phyloP scores from a whole-genome alignment of 2,797 vertebrate species.

The Lerista edwardsae region DNA sequence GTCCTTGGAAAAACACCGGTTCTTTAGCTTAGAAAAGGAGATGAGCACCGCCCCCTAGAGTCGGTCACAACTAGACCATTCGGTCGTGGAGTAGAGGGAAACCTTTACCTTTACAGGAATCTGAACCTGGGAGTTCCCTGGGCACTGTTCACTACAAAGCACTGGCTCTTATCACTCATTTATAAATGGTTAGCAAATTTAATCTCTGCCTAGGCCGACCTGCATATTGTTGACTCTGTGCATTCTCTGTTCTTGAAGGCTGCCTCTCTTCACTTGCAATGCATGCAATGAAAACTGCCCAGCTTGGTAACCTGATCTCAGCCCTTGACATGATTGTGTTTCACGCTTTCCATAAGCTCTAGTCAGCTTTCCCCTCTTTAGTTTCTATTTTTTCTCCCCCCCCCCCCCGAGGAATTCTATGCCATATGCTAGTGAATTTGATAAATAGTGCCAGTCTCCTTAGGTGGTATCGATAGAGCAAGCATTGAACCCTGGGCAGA shows the following conservation, averaged over 20 bases:
- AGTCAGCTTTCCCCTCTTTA: constrained; percentile 19
- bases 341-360: constrained; percentile 45
- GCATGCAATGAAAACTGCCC: constrained; percentile 52
- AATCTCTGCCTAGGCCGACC: background rate
- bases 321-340: constrained; percentile 32
- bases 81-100: too few relatives aligned
- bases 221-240: background rate
- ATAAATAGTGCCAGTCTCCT: constrained; percentile 1
- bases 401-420: constrained; percentile 25
- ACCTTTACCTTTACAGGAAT: too few relatives aligned
- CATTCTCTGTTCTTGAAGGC: background rate
- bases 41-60: too few relatives aligned
- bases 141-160: too few relatives aligned
- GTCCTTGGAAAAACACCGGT: too few relatives aligned
- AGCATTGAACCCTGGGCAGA: background rate
- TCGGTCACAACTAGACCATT: too few relatives aligned
- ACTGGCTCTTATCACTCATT: background rate
- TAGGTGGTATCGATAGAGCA: constrained; percentile 3
- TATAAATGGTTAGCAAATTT: constrained; percentile 6
- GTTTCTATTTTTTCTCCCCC: constrained; percentile 22
- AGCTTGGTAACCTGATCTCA: constrained; percentile 37
- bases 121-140: too few relatives aligned
- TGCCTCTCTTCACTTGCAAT: background rate
- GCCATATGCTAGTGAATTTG: constrained; percentile 27
- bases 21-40: too few relatives aligned